These are phyloP conservation scores for Neuroscelio doddi DNA, from an alignment of 2,888 invertebrate genomes.

Conservation along the genomic window DNA sequence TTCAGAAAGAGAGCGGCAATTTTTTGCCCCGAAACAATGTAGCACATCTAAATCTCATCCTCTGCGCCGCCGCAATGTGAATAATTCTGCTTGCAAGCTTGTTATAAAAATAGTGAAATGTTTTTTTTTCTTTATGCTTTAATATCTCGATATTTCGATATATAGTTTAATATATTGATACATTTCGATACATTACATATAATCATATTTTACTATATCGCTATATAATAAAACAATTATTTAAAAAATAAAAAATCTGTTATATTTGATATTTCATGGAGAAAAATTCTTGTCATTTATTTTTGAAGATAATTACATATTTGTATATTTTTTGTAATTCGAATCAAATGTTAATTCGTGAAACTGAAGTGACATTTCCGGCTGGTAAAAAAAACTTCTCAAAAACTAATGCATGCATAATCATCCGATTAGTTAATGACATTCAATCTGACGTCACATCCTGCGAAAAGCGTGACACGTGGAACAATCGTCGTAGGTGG, in stretches of 20 bases:
- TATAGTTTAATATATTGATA: too few relatives aligned
- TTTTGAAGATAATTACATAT: too few relatives aligned
- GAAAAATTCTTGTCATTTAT: too few relatives aligned
- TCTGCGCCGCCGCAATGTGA: slow-evolving; percentile 4
- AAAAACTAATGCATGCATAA: slow-evolving; percentile 17
- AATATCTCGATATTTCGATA: too few relatives aligned
- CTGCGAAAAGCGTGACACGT: slow-evolving; percentile 44
- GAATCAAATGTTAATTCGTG: not conserved
- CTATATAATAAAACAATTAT: too few relatives aligned
- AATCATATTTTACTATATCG: too few relatives aligned
- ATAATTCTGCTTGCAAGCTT: too few relatives aligned
- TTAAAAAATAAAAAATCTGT: too few relatives aligned
- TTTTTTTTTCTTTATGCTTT: too few relatives aligned
- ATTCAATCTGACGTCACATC: slow-evolving; percentile 36
- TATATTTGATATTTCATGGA: too few relatives aligned
- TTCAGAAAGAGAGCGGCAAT: slow-evolving; percentile 36
- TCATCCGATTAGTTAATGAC: slow-evolving; percentile 32
- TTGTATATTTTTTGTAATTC: not conserved
- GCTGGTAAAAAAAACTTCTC: not conserved
- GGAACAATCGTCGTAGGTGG: slow-evolving; percentile 33
- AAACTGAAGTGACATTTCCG: not conserved
- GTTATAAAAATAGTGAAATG: too few relatives aligned
- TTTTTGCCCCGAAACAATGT: slow-evolving; percentile 45
- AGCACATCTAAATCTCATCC: slow-evolving; percentile 40
- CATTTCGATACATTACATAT: too few relatives aligned